Evolutionary conservation across 2,113 vertebrate genomes (phyloP).

Genomic region (Cephalopterus ornatus): DNA sequence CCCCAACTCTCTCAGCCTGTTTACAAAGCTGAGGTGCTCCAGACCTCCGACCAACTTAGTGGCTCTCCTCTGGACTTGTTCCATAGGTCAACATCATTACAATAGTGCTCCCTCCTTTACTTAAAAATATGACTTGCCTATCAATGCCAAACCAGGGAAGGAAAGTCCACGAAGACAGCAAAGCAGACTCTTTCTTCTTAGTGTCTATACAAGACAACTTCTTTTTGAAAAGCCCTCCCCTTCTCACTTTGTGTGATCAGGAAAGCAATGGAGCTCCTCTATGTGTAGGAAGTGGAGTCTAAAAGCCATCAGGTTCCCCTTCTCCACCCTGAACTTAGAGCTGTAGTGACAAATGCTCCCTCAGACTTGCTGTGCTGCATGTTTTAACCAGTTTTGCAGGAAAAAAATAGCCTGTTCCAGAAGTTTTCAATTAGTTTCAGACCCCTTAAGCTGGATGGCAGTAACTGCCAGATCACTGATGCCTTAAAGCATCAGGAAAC

Average conservation of each 20-base stretch:
- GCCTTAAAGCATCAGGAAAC: too few species aligned
- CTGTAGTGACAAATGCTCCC: neutral
- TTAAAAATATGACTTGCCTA: neutral
- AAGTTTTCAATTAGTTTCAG: neutral
- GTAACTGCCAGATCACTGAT: neutral
- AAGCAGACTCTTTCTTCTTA: neutral
- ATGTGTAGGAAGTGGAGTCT: rapidly evolving
- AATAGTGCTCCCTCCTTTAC: neutral
- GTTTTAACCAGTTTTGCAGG: neutral
- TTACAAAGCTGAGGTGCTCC: neutral
- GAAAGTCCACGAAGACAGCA: neutral
- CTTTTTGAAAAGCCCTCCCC: neutral
- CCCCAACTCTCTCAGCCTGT: neutral
- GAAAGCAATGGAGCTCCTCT: neutral
- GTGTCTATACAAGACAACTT: neutral
- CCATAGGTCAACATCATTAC: neutral
- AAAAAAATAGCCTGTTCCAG: neutral
- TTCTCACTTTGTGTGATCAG: neutral
- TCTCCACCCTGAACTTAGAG: neutral
- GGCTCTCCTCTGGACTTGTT: neutral
- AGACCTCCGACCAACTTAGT: neutral
- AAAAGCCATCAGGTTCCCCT: neutral
- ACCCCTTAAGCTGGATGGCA: neutral
- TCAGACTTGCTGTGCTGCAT: neutral
- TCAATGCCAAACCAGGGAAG: neutral